Base-by-base conservation (phyloP, 2,888 invertebrate genomes). In the Scrobipalpa costella region DNA sequence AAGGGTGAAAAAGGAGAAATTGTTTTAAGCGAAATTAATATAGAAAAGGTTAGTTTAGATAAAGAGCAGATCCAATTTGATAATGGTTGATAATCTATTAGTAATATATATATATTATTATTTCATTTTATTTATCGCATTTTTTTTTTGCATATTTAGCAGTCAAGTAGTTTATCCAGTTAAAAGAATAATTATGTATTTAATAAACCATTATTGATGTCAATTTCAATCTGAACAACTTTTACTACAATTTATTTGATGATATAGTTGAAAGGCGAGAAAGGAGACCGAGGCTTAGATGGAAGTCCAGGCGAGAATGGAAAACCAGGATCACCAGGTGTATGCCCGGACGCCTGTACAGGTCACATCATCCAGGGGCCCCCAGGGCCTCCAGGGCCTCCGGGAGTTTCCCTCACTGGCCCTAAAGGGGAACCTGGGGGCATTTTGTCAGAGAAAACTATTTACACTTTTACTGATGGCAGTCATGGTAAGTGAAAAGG, bases 1-100 rank as follows among this genome's bases (percentile, higher is more conserved):
- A 88, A 84, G 60, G 89, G 88, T 61, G 78, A 85, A 67, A 88
- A 83, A 67, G 88, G 89, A 36, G 83, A 83, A 50, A 76, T 75
- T 68, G 67, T 73, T n/a, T 34, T 55, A 8, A 68, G 74, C 36
- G 64, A 70, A 9, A 73, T 80, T 65, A 74, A 84, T 67, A 36
- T 79, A 21, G 65, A 69, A 64, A 77, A 76, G 78, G 88, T 88
- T 77, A 66, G 21, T 19, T 44, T 44, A 36, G 1, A 36, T 36
- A 15, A n/a, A 15, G 44, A 15, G 11, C 40, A 40, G 13, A 15
- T 17, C 5, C 47, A 49, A n/a, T 17, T 49, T 49, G 5, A 17
- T 49, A 49, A 15, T n/a, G 15, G 13, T 11, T 3, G 11, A 13
- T 40, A 11, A 27, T 27, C 5, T 2, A 2, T 27, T 27, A 27